These are phyloP conservation scores for Phrynocephalus forsythii DNA, from an alignment of 2,797 vertebrate species.

Conservation along the genomic window DNA sequence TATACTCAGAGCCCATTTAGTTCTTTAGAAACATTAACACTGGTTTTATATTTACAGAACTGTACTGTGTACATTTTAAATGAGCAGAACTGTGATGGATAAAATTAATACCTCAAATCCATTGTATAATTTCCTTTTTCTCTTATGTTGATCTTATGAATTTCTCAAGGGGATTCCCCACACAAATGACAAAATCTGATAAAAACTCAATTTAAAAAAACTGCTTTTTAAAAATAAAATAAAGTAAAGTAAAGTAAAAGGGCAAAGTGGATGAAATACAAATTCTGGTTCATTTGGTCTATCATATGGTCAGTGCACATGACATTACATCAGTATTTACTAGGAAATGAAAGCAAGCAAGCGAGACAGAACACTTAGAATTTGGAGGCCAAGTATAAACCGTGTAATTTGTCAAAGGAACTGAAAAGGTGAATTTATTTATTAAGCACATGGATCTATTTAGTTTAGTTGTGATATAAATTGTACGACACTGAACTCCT, in stretches of 20 bases:
- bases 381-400: not conserved
- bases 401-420: constrained; percentile 4
- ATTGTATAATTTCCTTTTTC: not conserved
- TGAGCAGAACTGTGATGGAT: not conserved
- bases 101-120: not conserved
- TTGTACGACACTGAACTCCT: not conserved
- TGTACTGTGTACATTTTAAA: not conserved
- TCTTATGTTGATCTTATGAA: not conserved
- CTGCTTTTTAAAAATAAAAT: not conserved
- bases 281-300: constrained; percentile 9
- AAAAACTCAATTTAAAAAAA: constrained; percentile 1
- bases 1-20: not conserved
- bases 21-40: not conserved
- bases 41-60: not conserved
- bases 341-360: not conserved
- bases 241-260: not conserved
- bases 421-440: not conserved
- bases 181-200: not conserved
- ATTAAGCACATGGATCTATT: not conserved
- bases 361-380: not conserved
- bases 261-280: not conserved
- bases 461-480: not conserved
- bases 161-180: not conserved
- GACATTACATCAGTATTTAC: constrained; percentile 6
- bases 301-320: not conserved